phyloP scores from a whole-genome alignment of 92 coral and sea anemone genomes.

The Actinernus sp. region DNA sequence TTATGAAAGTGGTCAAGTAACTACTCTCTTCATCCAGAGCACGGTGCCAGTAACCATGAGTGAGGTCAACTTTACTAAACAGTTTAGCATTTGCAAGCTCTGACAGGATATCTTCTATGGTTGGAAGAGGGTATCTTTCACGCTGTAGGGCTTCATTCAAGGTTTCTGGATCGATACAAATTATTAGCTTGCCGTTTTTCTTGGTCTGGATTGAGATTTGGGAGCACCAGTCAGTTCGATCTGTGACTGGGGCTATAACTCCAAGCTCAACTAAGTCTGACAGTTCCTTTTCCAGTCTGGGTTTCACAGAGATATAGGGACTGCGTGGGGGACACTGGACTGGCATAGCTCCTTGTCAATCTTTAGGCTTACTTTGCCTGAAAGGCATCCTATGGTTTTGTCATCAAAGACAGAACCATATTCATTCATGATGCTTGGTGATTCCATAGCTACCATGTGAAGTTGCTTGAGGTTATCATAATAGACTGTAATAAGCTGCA shows the following conservation, averaged over 20 bases:
- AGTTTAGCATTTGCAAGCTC: slow-evolving; percentile 42
- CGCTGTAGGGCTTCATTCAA: slow-evolving; percentile 42
- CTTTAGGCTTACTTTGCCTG: slow-evolving; percentile 23
- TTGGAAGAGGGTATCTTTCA: slow-evolving; percentile 55
- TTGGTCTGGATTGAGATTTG: no score
- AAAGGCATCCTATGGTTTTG: slow-evolving; percentile 1
- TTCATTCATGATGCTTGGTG: neutral
- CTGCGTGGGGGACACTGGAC: slow-evolving; percentile 28
- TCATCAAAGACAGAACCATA: slow-evolving; percentile 34
- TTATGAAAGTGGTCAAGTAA: slow-evolving; percentile 27
- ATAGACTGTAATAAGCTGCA: slow-evolving; percentile 39
- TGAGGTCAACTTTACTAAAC: slow-evolving; percentile 48
- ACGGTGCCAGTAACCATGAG: slow-evolving; percentile 59
- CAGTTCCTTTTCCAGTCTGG: slow-evolving; percentile 15
- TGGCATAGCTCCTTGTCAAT: slow-evolving; percentile 21
- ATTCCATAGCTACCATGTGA: slow-evolving; percentile 4
- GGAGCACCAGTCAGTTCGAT: slow-evolving; percentile 28
- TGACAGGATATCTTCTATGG: slow-evolving; percentile 45
- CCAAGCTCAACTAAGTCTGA: slow-evolving; percentile 14
- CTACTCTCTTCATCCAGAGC: slow-evolving; percentile 29
- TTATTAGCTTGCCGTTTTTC: slow-evolving; percentile 8
- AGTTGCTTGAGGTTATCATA: slow-evolving; percentile 41
- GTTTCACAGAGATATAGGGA: slow-evolving; percentile 6
- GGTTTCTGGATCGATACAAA: slow-evolving; percentile 45
- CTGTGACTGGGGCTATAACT: slow-evolving; percentile 18